Percentiles rank a stretch among this genome's conserved stretches.
Evolutionary conservation across 2,113 vertebrate genomes (phyloP).

Genomic region (Argyrosomus japonicus): DNA sequence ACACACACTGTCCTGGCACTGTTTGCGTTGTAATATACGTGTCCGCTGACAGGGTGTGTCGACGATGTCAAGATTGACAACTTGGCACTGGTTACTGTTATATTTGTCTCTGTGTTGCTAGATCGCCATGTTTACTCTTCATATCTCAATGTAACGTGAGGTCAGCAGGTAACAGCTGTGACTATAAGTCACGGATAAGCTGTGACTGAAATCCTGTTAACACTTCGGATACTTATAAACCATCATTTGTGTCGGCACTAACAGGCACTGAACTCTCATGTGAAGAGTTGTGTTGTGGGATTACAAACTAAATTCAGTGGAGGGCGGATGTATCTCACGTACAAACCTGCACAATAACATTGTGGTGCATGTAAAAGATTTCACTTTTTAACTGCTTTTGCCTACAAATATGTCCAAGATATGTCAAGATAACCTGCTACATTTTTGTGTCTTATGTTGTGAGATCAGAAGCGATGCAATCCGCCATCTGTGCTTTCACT

Average conservation of each 20-base stretch:
- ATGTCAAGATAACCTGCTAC: background rate
- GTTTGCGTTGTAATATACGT: too few relatives aligned
- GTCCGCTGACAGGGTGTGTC: background rate
- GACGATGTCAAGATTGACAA: background rate
- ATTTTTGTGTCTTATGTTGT: too few relatives aligned
- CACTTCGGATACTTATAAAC: background rate
- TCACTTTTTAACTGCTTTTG: background rate
- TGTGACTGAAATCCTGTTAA: background rate
- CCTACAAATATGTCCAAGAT: background rate
- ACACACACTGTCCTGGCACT: too few relatives aligned
- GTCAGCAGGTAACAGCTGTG: background rate
- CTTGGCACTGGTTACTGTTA: background rate
- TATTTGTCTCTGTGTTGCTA: constrained; percentile 15
- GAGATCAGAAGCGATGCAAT: too few relatives aligned
- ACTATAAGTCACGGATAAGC: background rate
- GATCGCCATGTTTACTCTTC: constrained; percentile 16
- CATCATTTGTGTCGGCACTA: background rate
- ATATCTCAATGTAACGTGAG: background rate
- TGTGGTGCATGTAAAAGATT: background rate
- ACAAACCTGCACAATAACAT: background rate
- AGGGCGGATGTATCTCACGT: too few relatives aligned
- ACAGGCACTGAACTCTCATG: background rate
- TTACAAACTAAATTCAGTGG: too few relatives aligned
- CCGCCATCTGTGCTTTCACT: background rate
- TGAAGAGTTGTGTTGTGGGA: background rate